Base-by-base conservation (phyloP, 92 coral and sea anemone species). In the Porites cylindrica region DNA sequence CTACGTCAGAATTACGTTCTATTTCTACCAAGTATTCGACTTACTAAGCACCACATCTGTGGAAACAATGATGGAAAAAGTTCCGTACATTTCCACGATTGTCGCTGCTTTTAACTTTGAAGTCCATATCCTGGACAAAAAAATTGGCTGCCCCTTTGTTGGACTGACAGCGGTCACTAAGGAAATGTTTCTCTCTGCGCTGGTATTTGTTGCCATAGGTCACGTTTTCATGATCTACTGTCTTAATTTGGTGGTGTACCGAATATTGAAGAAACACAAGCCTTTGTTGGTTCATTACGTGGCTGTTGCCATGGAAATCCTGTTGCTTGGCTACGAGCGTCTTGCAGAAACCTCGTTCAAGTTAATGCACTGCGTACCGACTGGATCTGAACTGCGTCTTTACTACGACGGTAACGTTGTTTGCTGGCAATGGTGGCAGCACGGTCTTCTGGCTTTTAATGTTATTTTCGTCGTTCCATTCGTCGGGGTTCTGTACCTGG, bases 381-480 rank as follows among this genome's bases (percentile, higher is more conserved):
- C 89, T 16, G 79, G 77, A 2, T 83, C 89, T 50, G 77, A 66
- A 8, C 64, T 60, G 66, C 80, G 86, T 51, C 79, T 92, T 65
- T 89, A 79, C 59, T 78, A 75, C 18, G 91, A 92, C 58, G 91
- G 92, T 14, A 88, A 85, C 79, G 76, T 88, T 14, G 72, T 54
- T 10, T 92, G 94, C 65, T 92, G 88, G 79, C 91, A 90, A 10
- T 88, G 94, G 94, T 92, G 94, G 94, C 94, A 92, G 60, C n/a
- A 64, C 53, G 13, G 86, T 53, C 26, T 91, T 0, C 70, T 84
- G 50, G 82, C 66, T 38, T 84, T n/a, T 65, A 76, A 38, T 38
- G 51, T 43, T 4, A 52, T 84, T 24, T 84, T 84, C 12, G 73
- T 84, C 14, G 82, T 76, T 10, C 88, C 88, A 10, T 84, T 75